These are phyloP conservation scores for Pygocentrus nattereri DNA, from an alignment of 2,797 vertebrate species.

Conservation along the genomic window DNA sequence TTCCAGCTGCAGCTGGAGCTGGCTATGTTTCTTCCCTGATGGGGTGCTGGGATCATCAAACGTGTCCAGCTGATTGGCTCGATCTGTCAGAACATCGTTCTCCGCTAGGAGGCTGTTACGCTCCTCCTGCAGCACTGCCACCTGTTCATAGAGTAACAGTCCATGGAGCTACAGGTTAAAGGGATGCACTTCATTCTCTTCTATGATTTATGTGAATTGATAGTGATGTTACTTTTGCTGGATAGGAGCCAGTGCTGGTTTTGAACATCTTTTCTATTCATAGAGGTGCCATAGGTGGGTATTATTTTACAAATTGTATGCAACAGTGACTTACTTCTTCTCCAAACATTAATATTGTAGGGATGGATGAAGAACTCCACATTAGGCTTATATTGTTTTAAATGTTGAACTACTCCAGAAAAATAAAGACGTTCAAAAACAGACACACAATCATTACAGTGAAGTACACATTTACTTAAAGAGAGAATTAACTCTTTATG, in stretches of 20 bases:
- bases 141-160: conserved; percentile 85
- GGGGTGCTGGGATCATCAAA: conserved; percentile 90
- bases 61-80: conserved; percentile 91
- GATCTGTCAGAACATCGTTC: conserved; percentile 93
- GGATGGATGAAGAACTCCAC: neutral
- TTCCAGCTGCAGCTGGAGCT: conserved; percentile 90
- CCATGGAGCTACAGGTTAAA: conserved; percentile 30
- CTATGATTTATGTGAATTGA: neutral
- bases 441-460: neutral
- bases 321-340: neutral
- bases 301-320: neutral
- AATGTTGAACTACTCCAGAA: neutral
- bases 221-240: neutral
- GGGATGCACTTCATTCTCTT: neutral
- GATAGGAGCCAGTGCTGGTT: neutral
- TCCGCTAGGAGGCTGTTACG: conserved; percentile 93
- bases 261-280: neutral
- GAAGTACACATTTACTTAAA: neutral
- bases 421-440: neutral
- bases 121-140: conserved; percentile 93
- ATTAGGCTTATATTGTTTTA: neutral
- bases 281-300: neutral
- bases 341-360: neutral
- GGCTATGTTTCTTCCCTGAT: conserved; percentile 91
- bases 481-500: neutral